Percentiles rank a stretch among this genome's conserved stretches.
Conservation (phyloP, 2,113 vertebrate species). For the Leptocoma aspasia region DNA sequence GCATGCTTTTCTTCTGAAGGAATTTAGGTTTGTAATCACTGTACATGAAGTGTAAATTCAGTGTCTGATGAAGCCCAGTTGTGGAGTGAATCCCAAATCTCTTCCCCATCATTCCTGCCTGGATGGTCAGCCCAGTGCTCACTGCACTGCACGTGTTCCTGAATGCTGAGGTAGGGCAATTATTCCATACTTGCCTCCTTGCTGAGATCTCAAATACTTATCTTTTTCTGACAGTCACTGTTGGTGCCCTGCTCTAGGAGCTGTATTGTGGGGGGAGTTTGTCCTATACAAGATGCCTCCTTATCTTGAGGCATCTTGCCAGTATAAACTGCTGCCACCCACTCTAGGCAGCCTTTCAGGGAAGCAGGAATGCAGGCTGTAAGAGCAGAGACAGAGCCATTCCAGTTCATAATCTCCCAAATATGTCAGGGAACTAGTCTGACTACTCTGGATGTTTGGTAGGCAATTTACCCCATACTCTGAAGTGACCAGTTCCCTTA, state of each 20-base stretch:
- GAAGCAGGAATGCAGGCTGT: conserved; percentile 2
- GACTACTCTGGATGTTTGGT: background rate
- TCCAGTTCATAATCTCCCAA: conserved; percentile 31
- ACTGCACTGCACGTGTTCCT: fast-evolving
- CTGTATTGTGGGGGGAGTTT: background rate
- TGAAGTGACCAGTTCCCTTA: background rate
- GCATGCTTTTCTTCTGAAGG: background rate
- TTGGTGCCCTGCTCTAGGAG: background rate
- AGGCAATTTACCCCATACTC: background rate
- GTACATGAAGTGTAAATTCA: background rate
- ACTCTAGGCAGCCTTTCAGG: conserved; percentile 13
- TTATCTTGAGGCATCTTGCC: conserved; percentile 50
- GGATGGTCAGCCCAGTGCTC: background rate
- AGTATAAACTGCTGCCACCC: conserved; percentile 44
- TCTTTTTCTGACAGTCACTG: background rate
- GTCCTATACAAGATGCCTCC: background rate
- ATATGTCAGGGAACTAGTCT: conserved; percentile 39
- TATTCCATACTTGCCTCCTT: background rate
- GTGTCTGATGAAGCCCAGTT: background rate
- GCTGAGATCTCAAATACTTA: background rate
- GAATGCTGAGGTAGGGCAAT: background rate
- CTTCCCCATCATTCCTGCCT: background rate
- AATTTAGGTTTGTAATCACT: background rate
- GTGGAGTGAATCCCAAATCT: background rate
- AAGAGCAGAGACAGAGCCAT: background rate